Evolutionary conservation across 2,888 invertebrate species (phyloP), one percentile per base, ranked within the genome.

Genomic region (Mesopsocus fuscifrons): DNA sequence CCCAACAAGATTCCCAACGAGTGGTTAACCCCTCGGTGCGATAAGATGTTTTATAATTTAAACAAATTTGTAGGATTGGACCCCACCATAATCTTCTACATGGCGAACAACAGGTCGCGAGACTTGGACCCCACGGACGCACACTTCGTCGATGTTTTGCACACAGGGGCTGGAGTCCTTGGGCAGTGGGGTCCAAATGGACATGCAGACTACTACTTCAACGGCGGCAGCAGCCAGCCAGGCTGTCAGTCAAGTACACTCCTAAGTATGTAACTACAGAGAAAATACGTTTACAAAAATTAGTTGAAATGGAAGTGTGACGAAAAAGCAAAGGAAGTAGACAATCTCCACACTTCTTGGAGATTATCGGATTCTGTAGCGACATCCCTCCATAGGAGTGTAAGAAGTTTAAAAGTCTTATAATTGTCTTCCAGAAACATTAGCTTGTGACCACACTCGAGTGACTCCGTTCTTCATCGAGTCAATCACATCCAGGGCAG

Each of bases 101-200:
- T 80, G 67, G 82, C 81, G 26, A 72, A 72, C 45, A 87, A 87
- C 54, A 70, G 77, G 15, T 82, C 85, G 1, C 67, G 75, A 15
- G 85, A 85, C 55, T 60, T 87, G 57, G 85, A 85, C 60, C 68
- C 74, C 41, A 69, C 75, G 1, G 85, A 87, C 54, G 85, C 85
- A 0, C 69, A 79, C 52, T 85, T 85, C 54, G 84, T 85, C 35
- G 85, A 85, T 56, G 74, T 78, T 45, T 57, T 87, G 20, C 87
- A 87, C 57, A 87, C 85, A 0, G 85, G 84, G 1, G 85, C 87
- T 0, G 87, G 87, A 0, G 82, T 87, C 49, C 65, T 87, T 20
- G 87, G 87, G 0, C 87, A 87, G 55, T 85, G 85, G 84, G 84
- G 85, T 2, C 83, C 84, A 1, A 84, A 77, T 49, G 85, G 85